Conservation (phyloP, 2,797 vertebrate genomes). For the Myripristis murdjan region DNA sequence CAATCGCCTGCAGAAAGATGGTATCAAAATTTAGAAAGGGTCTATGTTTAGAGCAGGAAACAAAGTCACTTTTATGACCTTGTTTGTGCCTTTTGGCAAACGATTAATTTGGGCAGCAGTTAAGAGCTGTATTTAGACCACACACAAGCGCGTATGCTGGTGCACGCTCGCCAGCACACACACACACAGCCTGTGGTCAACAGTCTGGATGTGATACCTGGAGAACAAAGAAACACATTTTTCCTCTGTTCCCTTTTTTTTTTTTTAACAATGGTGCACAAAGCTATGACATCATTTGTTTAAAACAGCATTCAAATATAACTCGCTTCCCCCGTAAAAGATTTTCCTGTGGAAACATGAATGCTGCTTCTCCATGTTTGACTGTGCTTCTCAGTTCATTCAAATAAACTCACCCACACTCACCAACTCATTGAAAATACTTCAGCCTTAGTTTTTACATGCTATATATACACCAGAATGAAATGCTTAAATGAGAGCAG, state of each 20-base stretch:
- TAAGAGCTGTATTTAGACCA: slow-evolving; percentile 72
- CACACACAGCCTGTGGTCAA: slow-evolving; percentile 57
- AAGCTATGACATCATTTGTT: slow-evolving; percentile 71
- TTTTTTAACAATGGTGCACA: slow-evolving; percentile 59
- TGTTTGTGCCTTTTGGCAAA: slow-evolving; percentile 71
- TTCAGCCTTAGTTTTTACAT: background rate
- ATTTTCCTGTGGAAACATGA: slow-evolving; percentile 60
- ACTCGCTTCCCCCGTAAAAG: slow-evolving; percentile 20
- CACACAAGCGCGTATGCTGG: slow-evolving; percentile 47
- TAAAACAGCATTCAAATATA: slow-evolving; percentile 57
- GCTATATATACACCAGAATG: background rate
- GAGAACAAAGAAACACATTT: slow-evolving; percentile 73
- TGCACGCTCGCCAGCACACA: background rate
- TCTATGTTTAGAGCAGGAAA: slow-evolving; percentile 69
- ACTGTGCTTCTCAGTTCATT: slow-evolving; percentile 18
- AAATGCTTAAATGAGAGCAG: background rate
- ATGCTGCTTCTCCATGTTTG: slow-evolving; percentile 22
- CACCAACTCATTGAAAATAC: background rate
- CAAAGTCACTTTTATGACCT: slow-evolving; percentile 76
- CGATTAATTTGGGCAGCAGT: slow-evolving; percentile 63
- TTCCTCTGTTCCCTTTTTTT: slow-evolving; percentile 51
- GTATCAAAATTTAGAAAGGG: slow-evolving; percentile 52
- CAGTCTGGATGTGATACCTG: slow-evolving; percentile 40
- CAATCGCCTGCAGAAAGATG: slow-evolving; percentile 54
- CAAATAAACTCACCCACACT: slow-evolving; percentile 5